Percentiles rank a stretch among this genome's conserved stretches.
Evolutionary conservation across 1,140 invertebrate species (phyloP).

Genomic region (Brachionus asplanchnoidis): DNA sequence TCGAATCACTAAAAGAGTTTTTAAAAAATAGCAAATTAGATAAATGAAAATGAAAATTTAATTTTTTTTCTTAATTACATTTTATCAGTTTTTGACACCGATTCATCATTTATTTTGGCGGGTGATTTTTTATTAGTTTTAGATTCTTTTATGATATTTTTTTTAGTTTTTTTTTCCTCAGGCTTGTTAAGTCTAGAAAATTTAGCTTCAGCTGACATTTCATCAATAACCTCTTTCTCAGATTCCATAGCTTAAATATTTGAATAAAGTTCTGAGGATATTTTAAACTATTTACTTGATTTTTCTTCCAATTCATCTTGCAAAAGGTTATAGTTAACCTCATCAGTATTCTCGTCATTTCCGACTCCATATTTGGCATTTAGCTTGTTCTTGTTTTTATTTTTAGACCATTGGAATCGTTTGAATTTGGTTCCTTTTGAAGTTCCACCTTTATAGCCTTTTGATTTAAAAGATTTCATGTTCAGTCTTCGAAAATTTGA

Average conservation of each 20-base stretch:
- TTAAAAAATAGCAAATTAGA: neutral
- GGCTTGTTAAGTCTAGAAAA: neutral
- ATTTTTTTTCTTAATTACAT: too few species aligned
- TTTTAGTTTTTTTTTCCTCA: neutral
- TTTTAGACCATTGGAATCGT: conserved; percentile 13
- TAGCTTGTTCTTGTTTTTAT: conserved; percentile 20
- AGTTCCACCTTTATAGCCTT: conserved; percentile 1
- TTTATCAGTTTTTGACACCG: neutral
- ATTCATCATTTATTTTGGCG: neutral
- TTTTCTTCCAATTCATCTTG: conserved; percentile 1
- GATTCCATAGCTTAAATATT: neutral
- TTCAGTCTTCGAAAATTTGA: neutral
- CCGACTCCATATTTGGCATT: neutral
- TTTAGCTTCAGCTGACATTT: conserved; percentile 5
- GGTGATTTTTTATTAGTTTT: neutral
- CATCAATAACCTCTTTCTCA: conserved; percentile 15
- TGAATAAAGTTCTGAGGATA: neutral
- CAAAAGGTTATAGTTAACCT: neutral
- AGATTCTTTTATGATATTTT: neutral
- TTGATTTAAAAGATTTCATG: conserved; percentile 22
- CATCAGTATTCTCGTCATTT: neutral
- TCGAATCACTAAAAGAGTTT: neutral
- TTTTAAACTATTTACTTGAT: neutral
- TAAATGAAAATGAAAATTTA: neutral
- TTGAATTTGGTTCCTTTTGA: conserved; percentile 23